Conservation (phyloP, 2,797 vertebrate species). For the Tachyglossus aculeatus region DNA sequence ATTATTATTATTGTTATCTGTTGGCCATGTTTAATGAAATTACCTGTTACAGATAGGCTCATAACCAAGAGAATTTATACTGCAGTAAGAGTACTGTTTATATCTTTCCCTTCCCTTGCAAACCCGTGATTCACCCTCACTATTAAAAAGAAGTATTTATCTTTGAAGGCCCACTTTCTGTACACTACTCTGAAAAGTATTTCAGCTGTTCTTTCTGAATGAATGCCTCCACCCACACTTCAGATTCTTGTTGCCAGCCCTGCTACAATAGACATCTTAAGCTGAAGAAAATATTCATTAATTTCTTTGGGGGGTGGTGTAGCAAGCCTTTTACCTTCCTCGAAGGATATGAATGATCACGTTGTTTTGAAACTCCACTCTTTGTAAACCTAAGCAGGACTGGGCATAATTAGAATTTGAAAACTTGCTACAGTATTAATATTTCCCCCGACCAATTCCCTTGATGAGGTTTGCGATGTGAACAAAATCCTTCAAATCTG, state of each 20-base stretch:
- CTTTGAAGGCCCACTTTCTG: not conserved
- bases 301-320: too few relatives aligned
- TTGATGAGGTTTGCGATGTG: not conserved
- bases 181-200: not conserved
- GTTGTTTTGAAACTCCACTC: not conserved
- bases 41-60: too few relatives aligned
- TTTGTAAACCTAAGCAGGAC: not conserved
- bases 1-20: too few relatives aligned
- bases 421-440: not conserved
- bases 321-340: not conserved
- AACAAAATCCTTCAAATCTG: not conserved
- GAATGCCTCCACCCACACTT: not conserved
- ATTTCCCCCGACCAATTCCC: not conserved
- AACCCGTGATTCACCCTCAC: not conserved
- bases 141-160: not conserved
- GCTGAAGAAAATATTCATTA: not conserved
- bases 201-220: not conserved
- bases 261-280: not conserved
- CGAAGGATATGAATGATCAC: not conserved
- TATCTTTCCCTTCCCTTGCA: not conserved
- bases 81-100: not conserved
- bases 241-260: slow-evolving; percentile 1
- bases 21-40: too few relatives aligned
- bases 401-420: not conserved
- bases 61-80: not conserved